Evolutionary conservation across 2,797 vertebrate genomes (phyloP), one percentile per base, ranked within the genome.

Genomic region (Ctenochaetus hawaiiensis): DNA sequence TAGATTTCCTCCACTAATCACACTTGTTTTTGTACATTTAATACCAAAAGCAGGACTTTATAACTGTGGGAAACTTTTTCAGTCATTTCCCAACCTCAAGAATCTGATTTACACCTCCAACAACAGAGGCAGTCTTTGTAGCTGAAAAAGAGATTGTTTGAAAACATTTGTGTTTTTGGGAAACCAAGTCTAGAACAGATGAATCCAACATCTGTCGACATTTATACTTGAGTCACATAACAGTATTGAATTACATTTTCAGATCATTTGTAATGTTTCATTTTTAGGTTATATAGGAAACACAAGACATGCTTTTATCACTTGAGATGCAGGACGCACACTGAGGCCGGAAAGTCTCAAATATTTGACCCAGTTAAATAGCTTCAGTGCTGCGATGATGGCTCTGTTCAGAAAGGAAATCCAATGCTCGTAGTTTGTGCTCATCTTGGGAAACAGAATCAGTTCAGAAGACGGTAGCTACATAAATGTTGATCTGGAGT

Each of bases 381-480:
- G 22, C 12, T 37, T 78, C 63, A 76, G 78, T 81, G 82, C 59
- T 70, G 66, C 45, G 75, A 85, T 87, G 84, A 72, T 49, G 60
- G 64, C 59, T 87, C 72, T 61, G 53, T 75, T 76, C 63, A 83
- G 63, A 49, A 49, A 49, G 18, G 14, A 72, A 76, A 54, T 20
- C 18, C 10, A 59, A 67, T 41, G 37, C 54, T 75, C 16, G 2
- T 18, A 23, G 51, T 52, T 84, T 85, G 82, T 79, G 89, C 83
- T 81, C 54, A 60, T 83, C 43, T 65, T 54, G 18, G 14, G 54
- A 66, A 48, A 68, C 30, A 22, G 20, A 48, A 66, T 59, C 26
- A 26, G 64, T 57, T 85, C 14, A 76, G 62, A 6, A 73, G 62
- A 75, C 81, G 80, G 86, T 83, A 80, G 81, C 77, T 84, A 75